A percentile compares a stretch with the other conserved stretches of the same genome.
Evolutionary conservation across 1,140 invertebrate species (phyloP).

Genomic region (Pseudomyrmex concolor): DNA sequence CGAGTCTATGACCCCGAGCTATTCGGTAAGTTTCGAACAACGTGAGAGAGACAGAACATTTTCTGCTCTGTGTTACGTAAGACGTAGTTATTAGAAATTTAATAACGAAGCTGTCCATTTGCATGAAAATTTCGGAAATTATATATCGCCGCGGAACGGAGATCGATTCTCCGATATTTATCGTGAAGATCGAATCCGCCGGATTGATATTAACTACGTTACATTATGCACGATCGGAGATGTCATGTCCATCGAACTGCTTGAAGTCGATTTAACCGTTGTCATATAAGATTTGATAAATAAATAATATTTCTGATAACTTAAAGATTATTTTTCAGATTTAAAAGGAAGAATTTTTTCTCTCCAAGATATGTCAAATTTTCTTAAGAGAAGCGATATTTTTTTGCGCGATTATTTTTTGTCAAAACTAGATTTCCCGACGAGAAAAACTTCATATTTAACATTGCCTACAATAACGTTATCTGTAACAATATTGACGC

Average conservation of each 20-base stretch:
- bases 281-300: slow-evolving; percentile 1
- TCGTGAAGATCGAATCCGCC: background rate
- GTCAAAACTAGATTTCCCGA: slow-evolving; percentile 33
- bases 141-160: slow-evolving; percentile 10
- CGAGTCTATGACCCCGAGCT: slow-evolving; percentile 38
- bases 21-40: slow-evolving; percentile 37
- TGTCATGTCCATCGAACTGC: background rate
- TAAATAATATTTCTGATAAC: background rate
- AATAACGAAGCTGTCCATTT: slow-evolving; percentile 33
- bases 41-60: slow-evolving; percentile 19
- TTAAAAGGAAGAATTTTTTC: too few relatives aligned
- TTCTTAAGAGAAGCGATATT: background rate
- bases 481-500: slow-evolving; percentile 45
- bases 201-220: background rate
- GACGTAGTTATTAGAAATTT: slow-evolving; percentile 16
- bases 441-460: slow-evolving; percentile 29
- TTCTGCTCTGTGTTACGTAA: slow-evolving; percentile 20
- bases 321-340: background rate
- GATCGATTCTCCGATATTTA: slow-evolving; percentile 20
- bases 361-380: too few relatives aligned
- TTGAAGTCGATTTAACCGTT: background rate
- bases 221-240: background rate
- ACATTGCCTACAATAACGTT: slow-evolving; percentile 35
- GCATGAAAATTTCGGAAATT: slow-evolving; percentile 10
- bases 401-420: slow-evolving; percentile 15